phyloP scores from a whole-genome alignment of 2,888 invertebrate genomes.

The Pasiphila rectangulata region DNA sequence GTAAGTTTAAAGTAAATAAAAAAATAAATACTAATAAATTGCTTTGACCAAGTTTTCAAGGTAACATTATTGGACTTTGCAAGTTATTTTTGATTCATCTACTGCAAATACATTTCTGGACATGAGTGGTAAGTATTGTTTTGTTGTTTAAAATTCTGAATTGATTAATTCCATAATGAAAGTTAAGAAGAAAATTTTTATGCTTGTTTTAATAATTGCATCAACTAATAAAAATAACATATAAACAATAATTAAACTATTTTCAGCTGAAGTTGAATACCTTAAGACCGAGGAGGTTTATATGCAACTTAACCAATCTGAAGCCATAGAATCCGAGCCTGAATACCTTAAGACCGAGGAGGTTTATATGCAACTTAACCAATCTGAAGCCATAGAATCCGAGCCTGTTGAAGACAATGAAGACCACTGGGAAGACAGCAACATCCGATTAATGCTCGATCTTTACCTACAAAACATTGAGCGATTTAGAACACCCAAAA shows the following conservation, averaged over 20 bases:
- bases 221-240: too few relatives aligned
- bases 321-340: constrained; percentile 53
- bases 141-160: not conserved
- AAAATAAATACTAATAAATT: not conserved
- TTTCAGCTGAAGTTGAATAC: constrained; percentile 60
- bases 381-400: constrained; percentile 51
- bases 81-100: not conserved
- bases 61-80: not conserved
- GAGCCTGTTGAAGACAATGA: constrained; percentile 60
- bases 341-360: constrained; percentile 54
- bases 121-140: constrained; percentile 38
- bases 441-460: constrained; percentile 54
- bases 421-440: constrained; percentile 67
- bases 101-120: constrained; percentile 5
- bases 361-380: constrained; percentile 56
- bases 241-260: too few relatives aligned
- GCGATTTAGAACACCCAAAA: constrained; percentile 69
- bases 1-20: too few relatives aligned
- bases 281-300: constrained; percentile 56
- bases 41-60: not conserved
- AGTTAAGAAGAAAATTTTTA: not conserved
- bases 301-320: constrained; percentile 54
- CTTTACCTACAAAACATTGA: constrained; percentile 65
- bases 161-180: too few relatives aligned
- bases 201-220: not conserved